Evolutionary conservation across 2,888 invertebrate genomes (phyloP).

Genomic region (Torymus texanus): DNA sequence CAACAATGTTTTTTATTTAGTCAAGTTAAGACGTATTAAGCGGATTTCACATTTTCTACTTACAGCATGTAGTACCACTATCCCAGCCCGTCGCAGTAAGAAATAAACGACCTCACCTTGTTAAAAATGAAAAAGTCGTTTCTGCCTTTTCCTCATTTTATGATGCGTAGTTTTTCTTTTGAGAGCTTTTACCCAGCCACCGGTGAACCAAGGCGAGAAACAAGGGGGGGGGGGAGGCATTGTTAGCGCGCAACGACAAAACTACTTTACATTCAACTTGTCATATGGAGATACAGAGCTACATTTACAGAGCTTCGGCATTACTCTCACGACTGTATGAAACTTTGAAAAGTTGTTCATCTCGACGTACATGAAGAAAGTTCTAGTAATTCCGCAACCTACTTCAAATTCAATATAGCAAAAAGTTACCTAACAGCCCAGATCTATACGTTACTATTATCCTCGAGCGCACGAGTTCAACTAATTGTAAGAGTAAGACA

Average conservation of each 20-base stretch:
- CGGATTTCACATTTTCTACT: no score
- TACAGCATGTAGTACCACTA: no score
- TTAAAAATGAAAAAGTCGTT: no score
- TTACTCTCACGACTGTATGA: slow-evolving; percentile 32
- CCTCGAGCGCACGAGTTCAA: background rate
- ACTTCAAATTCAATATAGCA: slow-evolving; percentile 37
- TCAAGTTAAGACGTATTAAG: no score
- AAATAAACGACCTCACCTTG: no score
- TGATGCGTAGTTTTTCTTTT: slow-evolving; percentile 12
- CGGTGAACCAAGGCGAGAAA: background rate
- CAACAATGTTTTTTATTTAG: no score
- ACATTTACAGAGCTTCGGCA: slow-evolving; percentile 33
- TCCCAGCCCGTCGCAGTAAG: no score
- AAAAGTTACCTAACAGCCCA: slow-evolving; percentile 14
- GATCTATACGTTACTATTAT: slow-evolving; percentile 18
- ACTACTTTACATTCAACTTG: slow-evolving; percentile 41
- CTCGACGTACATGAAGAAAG: slow-evolving; percentile 25
- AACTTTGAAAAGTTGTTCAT: slow-evolving; percentile 36
- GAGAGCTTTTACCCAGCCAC: background rate
- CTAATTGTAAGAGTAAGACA: no score
- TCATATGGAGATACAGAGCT: slow-evolving; percentile 9
- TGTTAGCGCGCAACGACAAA: slow-evolving; percentile 41
- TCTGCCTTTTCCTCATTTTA: no score
- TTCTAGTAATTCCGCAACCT: slow-evolving; percentile 34
- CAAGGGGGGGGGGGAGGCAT: background rate